A percentile compares a stretch with the other conserved stretches of the same genome.
Evolutionary conservation across 2,113 vertebrate species (phyloP).

Genomic region (Mastomys natalensis): DNA sequence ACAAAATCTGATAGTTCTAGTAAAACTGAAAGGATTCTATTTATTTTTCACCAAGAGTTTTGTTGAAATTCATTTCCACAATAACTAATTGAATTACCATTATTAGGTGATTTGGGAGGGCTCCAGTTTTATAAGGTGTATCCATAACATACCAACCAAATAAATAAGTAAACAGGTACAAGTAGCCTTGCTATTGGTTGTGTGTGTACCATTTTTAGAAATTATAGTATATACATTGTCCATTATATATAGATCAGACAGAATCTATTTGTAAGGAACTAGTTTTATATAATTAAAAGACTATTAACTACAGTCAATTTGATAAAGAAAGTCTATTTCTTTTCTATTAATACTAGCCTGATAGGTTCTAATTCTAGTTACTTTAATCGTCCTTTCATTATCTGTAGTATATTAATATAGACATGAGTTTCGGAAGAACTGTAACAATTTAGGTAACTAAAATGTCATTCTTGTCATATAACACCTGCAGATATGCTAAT

Average conservation of each 20-base stretch:
- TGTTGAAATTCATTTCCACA: background rate
- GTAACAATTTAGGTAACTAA: background rate
- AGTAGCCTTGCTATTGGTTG: background rate
- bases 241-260: background rate
- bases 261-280: background rate
- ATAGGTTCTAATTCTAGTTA: background rate
- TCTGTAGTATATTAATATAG: background rate
- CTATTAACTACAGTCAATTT: constrained; percentile 7
- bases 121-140: background rate
- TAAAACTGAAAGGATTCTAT: background rate
- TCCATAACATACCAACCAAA: background rate
- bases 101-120: background rate
- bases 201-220: background rate
- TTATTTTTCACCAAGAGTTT: background rate
- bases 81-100: background rate
- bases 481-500: background rate
- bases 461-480: background rate
- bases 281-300: background rate
- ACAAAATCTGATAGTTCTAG: background rate
- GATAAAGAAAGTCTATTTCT: background rate
- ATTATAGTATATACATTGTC: background rate
- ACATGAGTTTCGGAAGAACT: background rate
- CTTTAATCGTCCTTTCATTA: background rate
- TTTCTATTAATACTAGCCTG: background rate
- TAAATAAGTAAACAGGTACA: background rate